Conservation (phyloP, 2,888 invertebrate species). For the Dromius quadrimaculatus region DNA sequence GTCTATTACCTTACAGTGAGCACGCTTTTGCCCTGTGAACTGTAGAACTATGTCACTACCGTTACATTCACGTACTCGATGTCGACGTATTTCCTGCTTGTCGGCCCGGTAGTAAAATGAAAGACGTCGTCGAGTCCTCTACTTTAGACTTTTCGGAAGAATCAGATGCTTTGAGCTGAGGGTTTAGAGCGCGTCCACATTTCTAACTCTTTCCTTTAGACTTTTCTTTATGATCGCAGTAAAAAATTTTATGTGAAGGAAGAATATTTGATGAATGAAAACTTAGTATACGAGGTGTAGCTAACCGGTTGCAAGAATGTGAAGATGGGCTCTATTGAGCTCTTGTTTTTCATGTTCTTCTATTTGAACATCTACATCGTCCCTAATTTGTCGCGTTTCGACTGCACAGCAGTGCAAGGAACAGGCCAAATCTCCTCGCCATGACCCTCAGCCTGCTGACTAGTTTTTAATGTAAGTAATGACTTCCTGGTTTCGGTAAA, state of each 20-base stretch:
- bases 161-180: constrained; percentile 41
- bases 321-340: not conserved
- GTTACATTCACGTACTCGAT: not conserved
- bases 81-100: not conserved
- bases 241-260: constrained; percentile 39
- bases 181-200: constrained; percentile 29
- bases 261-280: constrained; percentile 40
- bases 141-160: constrained; percentile 32
- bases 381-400: constrained; percentile 37
- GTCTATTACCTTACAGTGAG: not conserved
- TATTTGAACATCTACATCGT: constrained; percentile 8
- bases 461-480: constrained; percentile 61
- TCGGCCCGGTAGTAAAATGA: constrained; percentile 15
- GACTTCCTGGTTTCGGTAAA: constrained; percentile 58
- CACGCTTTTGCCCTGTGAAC: not conserved
- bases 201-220: constrained; percentile 35
- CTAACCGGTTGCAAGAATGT: no score
- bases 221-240: constrained; percentile 43
- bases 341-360: constrained; percentile 25
- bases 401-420: not conserved
- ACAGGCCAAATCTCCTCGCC: constrained; percentile 38
- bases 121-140: constrained; percentile 21
- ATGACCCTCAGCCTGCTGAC: constrained; percentile 57
- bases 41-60: not conserved
- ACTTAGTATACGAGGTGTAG: not conserved